These are phyloP conservation scores for Cerastoderma edule DNA, from an alignment of 2,888 invertebrate species.

Conservation along the genomic window DNA sequence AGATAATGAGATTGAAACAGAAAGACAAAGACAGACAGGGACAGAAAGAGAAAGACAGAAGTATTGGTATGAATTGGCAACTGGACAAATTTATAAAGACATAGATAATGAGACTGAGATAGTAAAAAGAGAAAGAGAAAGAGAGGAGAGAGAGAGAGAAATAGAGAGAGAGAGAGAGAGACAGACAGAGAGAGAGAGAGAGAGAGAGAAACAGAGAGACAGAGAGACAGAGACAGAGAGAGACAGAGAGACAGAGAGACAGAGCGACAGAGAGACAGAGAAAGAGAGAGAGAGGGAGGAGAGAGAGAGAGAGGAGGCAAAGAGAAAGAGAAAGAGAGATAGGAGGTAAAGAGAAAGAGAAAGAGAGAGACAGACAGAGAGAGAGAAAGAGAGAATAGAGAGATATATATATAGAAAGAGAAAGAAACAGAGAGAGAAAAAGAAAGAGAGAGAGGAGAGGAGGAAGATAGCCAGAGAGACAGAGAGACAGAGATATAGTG, in stretches of 20 bases:
- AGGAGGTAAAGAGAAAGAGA: background rate
- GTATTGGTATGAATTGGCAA: too few relatives aligned
- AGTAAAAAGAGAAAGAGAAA: too few relatives aligned
- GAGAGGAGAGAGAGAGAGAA: too few relatives aligned
- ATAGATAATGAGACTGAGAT: too few relatives aligned
- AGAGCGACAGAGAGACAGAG: background rate
- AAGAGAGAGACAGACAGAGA: background rate
- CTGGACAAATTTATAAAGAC: too few relatives aligned
- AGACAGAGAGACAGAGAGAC: background rate
- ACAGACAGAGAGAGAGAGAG: too few relatives aligned
- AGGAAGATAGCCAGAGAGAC: background rate
- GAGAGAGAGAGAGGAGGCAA: background rate
- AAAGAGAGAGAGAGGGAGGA: background rate
- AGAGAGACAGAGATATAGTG: background rate
- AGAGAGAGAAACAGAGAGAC: background rate
- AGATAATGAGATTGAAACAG: too few relatives aligned
- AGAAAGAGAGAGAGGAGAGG: background rate
- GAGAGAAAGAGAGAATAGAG: constrained; percentile 1
- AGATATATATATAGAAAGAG: too few relatives aligned
- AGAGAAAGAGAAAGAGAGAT: background rate
- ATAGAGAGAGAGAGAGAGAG: too few relatives aligned
- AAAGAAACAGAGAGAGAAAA: background rate
- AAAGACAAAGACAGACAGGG: too few relatives aligned
- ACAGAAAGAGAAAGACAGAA: too few relatives aligned
- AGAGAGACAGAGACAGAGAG: background rate